These are phyloP conservation scores for Spinus pinus DNA, from an alignment of 2,797 vertebrate species.

Conservation along the genomic window DNA sequence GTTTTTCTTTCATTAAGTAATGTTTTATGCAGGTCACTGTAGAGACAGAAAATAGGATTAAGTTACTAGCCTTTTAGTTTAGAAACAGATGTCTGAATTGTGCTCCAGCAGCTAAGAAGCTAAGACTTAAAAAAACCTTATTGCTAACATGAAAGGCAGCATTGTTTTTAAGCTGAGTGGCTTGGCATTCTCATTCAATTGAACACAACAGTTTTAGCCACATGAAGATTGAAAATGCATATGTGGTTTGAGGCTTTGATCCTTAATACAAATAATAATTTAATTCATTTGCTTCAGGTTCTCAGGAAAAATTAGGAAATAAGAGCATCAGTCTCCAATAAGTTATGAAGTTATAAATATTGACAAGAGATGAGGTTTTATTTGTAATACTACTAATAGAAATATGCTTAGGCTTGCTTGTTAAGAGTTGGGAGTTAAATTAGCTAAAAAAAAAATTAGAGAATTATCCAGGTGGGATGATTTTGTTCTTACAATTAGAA, in stretches of 20 bases:
- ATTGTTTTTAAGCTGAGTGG: neutral
- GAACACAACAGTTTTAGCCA: neutral
- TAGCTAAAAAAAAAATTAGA: neutral
- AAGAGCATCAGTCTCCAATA: neutral
- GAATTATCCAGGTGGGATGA: neutral
- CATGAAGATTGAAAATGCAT: neutral
- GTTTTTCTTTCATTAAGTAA: neutral
- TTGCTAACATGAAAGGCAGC: neutral
- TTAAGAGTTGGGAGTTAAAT: neutral
- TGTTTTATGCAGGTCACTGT: neutral
- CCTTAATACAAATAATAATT: neutral
- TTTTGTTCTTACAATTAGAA: neutral
- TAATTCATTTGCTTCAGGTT: neutral
- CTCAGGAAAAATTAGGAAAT: neutral
- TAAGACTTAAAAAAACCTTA: slow-evolving; percentile 18
- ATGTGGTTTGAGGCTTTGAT: neutral
- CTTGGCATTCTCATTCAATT: neutral
- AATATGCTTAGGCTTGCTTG: neutral
- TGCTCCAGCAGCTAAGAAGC: slow-evolving; percentile 10
- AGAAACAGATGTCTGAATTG: slow-evolving; percentile 51
- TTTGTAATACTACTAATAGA: neutral
- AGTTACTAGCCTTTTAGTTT: slow-evolving; percentile 36
- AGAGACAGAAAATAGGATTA: slow-evolving; percentile 51
- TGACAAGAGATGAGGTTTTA: neutral
- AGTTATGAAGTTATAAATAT: neutral